Conservation (phyloP, 2,113 vertebrate species). For the Antechinus stuartii region DNA sequence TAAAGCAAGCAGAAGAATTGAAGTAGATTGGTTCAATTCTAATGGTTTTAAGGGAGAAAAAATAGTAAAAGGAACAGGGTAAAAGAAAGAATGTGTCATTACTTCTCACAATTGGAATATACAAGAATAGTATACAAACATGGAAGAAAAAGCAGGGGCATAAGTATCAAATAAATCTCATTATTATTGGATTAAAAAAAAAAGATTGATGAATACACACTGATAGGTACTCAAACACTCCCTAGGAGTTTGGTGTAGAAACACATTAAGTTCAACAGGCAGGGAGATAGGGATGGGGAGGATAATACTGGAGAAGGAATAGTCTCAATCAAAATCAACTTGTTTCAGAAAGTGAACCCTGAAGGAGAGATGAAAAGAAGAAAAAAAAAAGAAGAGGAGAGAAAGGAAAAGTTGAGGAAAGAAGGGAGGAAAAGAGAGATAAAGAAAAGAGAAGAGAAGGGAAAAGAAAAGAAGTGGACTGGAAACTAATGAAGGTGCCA, state of each 20-base stretch:
- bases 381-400: no score
- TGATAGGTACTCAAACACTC: background rate
- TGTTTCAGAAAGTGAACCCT: background rate
- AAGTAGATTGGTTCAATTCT: background rate
- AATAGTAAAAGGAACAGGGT: background rate
- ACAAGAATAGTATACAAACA: background rate
- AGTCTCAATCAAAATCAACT: background rate
- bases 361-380: background rate
- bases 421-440: background rate
- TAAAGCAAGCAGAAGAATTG: background rate
- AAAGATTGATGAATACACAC: background rate
- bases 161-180: background rate
- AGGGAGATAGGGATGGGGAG: background rate
- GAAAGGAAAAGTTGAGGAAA: no score
- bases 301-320: background rate
- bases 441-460: background rate
- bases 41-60: background rate
- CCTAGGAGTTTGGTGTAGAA: background rate
- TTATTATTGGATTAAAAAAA: background rate
- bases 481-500: background rate
- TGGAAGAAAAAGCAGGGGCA: background rate
- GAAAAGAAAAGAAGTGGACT: background rate
- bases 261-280: background rate
- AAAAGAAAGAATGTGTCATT: background rate
- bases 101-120: background rate